A percentile compares a stretch with the other conserved stretches of the same genome.
Evolutionary conservation across 2,113 vertebrate species (phyloP).

Genomic region (Gavialis gangeticus): DNA sequence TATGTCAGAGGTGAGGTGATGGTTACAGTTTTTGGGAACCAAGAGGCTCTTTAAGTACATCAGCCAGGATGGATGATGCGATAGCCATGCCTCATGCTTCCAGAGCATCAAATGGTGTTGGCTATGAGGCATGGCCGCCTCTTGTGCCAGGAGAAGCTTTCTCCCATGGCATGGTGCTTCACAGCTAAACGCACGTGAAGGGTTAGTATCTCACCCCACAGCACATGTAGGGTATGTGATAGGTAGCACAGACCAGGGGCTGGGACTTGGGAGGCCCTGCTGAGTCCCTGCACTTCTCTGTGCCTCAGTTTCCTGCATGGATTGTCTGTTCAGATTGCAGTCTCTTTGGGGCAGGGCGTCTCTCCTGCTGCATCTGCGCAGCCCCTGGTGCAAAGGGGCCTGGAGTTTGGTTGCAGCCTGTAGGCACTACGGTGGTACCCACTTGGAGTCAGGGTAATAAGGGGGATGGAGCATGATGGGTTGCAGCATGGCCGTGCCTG

Average conservation of each 20-base stretch:
- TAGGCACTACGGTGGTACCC: not conserved
- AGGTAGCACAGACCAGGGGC: not conserved
- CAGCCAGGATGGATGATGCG: fast-evolving
- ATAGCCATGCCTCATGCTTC: not conserved
- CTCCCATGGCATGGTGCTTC: not conserved
- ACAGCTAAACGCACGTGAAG: fast-evolving
- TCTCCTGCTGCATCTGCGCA: fast-evolving
- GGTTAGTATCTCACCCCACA: not conserved
- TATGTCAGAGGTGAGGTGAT: too few species aligned
- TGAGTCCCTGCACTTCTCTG: not conserved
- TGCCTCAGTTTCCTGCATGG: not conserved
- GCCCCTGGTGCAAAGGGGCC: not conserved
- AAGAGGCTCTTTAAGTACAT: not conserved
- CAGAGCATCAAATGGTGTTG: fast-evolving
- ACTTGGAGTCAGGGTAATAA: not conserved
- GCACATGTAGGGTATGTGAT: not conserved
- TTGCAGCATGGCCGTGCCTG: not conserved
- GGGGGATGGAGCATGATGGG: fast-evolving
- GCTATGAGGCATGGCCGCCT: not conserved
- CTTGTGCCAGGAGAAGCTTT: not conserved
- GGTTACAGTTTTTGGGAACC: not conserved
- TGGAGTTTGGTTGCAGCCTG: fast-evolving
- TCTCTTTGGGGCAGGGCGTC: not conserved
- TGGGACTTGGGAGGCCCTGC: not conserved
- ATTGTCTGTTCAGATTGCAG: not conserved